These are phyloP conservation scores for Gryllus longicercus DNA, from an alignment of 2,888 invertebrate genomes.

Conservation along the genomic window DNA sequence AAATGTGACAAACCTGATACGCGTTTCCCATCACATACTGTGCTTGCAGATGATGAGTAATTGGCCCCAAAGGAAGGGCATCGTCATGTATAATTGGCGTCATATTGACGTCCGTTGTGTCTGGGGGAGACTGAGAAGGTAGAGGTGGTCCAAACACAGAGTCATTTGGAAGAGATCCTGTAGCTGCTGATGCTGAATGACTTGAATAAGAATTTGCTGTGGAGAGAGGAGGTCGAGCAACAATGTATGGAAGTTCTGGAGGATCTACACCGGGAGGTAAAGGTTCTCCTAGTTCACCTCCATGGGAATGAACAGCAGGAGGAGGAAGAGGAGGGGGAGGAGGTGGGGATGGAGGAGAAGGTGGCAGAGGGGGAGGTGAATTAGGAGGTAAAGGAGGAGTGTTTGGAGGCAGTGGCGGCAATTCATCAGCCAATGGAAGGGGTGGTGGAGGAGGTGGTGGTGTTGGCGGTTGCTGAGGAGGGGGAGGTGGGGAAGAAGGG, in stretches of 20 bases:
- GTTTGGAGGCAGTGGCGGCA: constrained; percentile 40
- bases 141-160: constrained; percentile 25
- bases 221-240: constrained; percentile 42
- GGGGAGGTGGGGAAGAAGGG: neutral
- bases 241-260: constrained; percentile 47
- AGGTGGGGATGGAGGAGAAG: constrained; percentile 39
- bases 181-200: constrained; percentile 40
- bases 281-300: constrained; percentile 45
- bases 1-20: constrained; percentile 43
- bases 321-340: constrained; percentile 38
- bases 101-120: constrained; percentile 45
- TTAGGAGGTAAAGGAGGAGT: constrained; percentile 37
- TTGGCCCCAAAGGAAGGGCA: constrained; percentile 35
- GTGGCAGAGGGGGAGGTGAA: constrained; percentile 40
- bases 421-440: constrained; percentile 39
- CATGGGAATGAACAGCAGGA: constrained; percentile 28
- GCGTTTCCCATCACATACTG: constrained; percentile 44
- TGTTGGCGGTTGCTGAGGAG: constrained; percentile 25
- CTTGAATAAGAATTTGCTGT: constrained; percentile 42
- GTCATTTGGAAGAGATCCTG: constrained; percentile 33
- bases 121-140: constrained; percentile 44
- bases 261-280: constrained; percentile 56
- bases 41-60: constrained; percentile 22
- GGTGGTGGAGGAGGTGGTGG: constrained; percentile 41
- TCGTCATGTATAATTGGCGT: constrained; percentile 25